Evolutionary conservation across 1,140 invertebrate genomes (phyloP).

Genomic region (Halesus radiatus): DNA sequence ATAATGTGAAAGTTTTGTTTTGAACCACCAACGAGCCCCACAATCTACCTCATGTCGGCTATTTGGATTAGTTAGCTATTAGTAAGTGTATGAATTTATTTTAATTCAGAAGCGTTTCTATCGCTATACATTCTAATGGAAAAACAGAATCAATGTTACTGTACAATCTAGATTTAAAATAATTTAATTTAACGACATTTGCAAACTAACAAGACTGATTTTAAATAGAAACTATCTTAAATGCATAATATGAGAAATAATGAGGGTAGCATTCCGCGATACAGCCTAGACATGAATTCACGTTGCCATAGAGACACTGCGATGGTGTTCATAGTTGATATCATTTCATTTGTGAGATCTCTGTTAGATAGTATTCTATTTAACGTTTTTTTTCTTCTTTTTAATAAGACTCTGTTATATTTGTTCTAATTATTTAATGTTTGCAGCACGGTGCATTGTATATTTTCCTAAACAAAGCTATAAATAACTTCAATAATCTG

Average conservation of each 20-base stretch:
- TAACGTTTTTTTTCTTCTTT: constrained; percentile 31
- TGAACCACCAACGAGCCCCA: constrained; percentile 6
- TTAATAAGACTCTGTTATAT: constrained; percentile 50
- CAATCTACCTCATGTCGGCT: constrained; percentile 46
- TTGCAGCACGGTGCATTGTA: constrained; percentile 57
- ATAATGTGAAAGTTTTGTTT: background rate
- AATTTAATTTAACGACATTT: constrained; percentile 50
- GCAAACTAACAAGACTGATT: constrained; percentile 57
- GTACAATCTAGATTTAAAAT: constrained; percentile 54
- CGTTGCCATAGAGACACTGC: constrained; percentile 24
- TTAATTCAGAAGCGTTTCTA: constrained; percentile 13
- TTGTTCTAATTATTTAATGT: constrained; percentile 50
- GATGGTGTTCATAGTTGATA: background rate
- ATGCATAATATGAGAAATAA: constrained; percentile 30
- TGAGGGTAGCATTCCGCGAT: constrained; percentile 2
- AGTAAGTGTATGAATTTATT: constrained; percentile 17
- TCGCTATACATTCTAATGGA: constrained; percentile 11
- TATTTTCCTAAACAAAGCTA: constrained; percentile 55
- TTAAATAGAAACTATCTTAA: constrained; percentile 53
- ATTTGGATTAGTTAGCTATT: constrained; percentile 9
- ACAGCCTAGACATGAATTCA: constrained; percentile 34
- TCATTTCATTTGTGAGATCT: constrained; percentile 13
- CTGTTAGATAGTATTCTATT: constrained; percentile 33
- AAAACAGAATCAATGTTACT: constrained; percentile 42
- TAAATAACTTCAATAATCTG: constrained; percentile 3